phyloP scores from a whole-genome alignment of 2,113 vertebrate species.

The Falcunculus frontatus region DNA sequence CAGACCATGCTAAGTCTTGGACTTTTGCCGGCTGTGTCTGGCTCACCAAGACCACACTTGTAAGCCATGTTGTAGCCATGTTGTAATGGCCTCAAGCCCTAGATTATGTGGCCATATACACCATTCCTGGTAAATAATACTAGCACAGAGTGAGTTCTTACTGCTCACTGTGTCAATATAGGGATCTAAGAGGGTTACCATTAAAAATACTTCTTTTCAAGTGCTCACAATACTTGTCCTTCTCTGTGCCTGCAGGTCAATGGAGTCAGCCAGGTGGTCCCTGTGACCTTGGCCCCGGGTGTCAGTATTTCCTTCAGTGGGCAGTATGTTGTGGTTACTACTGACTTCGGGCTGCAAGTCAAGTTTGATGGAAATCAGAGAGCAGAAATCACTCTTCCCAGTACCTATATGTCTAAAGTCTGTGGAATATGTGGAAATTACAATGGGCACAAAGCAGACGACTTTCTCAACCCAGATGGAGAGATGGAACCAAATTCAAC shows the following conservation, averaged over 20 bases:
- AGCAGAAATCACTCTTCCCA: conserved; percentile 45
- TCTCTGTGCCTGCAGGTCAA: conserved; percentile 34
- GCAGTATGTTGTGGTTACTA: conserved; percentile 30
- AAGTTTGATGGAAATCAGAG: conserved; percentile 67
- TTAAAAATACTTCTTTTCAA: neutral
- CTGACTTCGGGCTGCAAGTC: conserved; percentile 36
- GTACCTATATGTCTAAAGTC: conserved; percentile 32
- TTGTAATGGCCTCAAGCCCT: neutral
- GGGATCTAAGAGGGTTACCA: neutral
- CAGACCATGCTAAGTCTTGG: neutral
- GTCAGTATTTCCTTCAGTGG: conserved; percentile 44
- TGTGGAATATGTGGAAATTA: conserved; percentile 67
- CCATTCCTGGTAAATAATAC: neutral
- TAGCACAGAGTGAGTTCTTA: neutral
- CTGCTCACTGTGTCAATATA: neutral
- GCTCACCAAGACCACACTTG: neutral
- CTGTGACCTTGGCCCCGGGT: neutral
- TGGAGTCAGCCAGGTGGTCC: conserved; percentile 42
- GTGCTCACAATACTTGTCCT: neutral
- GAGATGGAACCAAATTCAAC: conserved; percentile 48
- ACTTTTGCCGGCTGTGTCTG: neutral
- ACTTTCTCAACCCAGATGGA: conserved; percentile 68
- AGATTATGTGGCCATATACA: neutral
- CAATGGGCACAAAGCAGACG: conserved; percentile 35
- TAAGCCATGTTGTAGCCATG: rapidly evolving